Conservation (phyloP, 1,140 invertebrate genomes). For the Cryptotermes secundus region DNA sequence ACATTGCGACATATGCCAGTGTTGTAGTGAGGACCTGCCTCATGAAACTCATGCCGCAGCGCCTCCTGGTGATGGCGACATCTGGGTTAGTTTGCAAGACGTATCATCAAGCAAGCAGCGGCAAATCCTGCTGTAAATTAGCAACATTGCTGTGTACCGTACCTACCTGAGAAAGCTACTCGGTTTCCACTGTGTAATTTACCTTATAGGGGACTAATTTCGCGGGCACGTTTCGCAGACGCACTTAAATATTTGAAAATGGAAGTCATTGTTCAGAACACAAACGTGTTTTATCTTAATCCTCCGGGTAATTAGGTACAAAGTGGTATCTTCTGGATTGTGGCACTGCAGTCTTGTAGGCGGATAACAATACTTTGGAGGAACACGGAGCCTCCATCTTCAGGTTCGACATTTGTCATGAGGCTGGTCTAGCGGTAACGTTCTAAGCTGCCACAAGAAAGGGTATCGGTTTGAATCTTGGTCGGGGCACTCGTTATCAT, state of each 20-base stretch:
- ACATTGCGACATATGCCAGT: background rate
- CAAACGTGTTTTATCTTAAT: background rate
- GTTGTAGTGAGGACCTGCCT: background rate
- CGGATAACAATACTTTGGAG: too few species aligned
- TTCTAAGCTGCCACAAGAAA: too few species aligned
- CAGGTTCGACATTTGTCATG: too few species aligned
- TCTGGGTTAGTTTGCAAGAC: conserved; percentile 13
- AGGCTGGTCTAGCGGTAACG: too few species aligned
- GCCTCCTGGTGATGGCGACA: background rate
- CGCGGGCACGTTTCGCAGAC: background rate
- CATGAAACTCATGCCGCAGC: background rate
- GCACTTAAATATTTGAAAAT: background rate
- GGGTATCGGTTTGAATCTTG: too few species aligned
- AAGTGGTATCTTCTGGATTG: too few species aligned
- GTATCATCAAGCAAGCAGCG: background rate
- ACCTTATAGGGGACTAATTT: background rate
- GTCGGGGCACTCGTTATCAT: too few species aligned
- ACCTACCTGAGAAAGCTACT: background rate
- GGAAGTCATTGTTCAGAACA: background rate
- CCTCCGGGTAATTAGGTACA: too few species aligned
- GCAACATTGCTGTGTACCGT: background rate
- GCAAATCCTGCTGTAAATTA: conserved; percentile 11
- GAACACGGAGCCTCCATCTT: too few species aligned
- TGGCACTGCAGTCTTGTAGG: too few species aligned
- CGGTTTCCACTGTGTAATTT: background rate